These are phyloP conservation scores for Holothuria scabra DNA, from an alignment of 53 echinoderm and acorn worm genomes.

Conservation along the genomic window DNA sequence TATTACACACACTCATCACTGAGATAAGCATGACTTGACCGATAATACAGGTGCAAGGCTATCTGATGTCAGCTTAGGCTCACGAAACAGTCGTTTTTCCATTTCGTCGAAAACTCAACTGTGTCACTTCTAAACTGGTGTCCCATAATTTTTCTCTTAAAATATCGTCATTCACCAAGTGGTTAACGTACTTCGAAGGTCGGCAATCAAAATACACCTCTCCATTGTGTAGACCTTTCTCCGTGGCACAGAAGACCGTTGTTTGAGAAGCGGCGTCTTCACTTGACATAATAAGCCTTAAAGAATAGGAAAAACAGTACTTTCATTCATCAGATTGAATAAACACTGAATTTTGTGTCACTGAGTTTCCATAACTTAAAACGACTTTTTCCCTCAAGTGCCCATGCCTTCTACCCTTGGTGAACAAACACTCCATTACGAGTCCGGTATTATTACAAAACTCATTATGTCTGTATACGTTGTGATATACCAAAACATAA, in stretches of 20 bases:
- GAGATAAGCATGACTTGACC: too few relatives aligned
- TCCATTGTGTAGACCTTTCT: slow-evolving; percentile 31
- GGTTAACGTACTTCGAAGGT: slow-evolving; percentile 24
- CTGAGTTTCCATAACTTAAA: neutral
- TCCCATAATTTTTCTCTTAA: slow-evolving; percentile 71
- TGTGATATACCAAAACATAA: too few relatives aligned
- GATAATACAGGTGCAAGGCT: too few relatives aligned
- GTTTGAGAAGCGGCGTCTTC: slow-evolving; percentile 82
- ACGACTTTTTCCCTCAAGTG: neutral
- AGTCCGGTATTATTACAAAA: too few relatives aligned
- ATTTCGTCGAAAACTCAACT: slow-evolving; percentile 14
- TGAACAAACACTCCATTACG: too few relatives aligned
- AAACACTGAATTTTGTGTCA: too few relatives aligned
- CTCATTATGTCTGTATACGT: too few relatives aligned
- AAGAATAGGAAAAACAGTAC: neutral
- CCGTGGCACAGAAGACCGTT: slow-evolving; percentile 75
- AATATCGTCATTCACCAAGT: slow-evolving; percentile 58
- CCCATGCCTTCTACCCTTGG: too few relatives aligned
- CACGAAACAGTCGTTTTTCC: slow-evolving; percentile 18
- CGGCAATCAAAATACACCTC: slow-evolving; percentile 38
- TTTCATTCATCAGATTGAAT: neutral
- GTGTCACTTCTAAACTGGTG: slow-evolving; percentile 75
- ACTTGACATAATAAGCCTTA: slow-evolving; percentile 61
- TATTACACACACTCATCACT: too few relatives aligned
- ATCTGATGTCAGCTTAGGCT: neutral